Conservation (phyloP, 2,113 vertebrate genomes). For the Diadophis punctatus region DNA sequence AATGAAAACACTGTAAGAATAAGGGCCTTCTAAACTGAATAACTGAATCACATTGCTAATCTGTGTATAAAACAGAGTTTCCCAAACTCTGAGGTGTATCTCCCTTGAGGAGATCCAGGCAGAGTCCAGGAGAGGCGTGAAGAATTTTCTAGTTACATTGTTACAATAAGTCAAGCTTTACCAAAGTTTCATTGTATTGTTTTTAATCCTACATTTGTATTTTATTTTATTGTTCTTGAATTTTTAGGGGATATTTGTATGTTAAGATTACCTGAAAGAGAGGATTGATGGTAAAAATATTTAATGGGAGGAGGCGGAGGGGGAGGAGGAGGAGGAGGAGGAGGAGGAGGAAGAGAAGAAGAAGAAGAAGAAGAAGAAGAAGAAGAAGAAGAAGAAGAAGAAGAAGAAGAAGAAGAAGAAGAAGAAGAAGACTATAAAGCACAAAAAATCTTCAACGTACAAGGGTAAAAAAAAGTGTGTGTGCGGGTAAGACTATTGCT, state of each 20-base stretch:
- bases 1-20: neutral
- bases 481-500: neutral
- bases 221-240: neutral
- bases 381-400: too few species aligned
- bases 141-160: neutral
- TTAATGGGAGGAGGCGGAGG: too few species aligned
- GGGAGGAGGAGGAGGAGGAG: too few species aligned
- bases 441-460: neutral
- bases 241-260: neutral
- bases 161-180: neutral
- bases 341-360: fast-evolving
- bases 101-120: neutral
- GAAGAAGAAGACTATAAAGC: too few species aligned
- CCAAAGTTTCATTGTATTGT: neutral
- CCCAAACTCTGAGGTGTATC: neutral
- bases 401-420: too few species aligned
- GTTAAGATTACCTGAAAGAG: neutral
- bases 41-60: neutral
- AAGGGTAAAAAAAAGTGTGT: neutral
- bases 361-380: too few species aligned
- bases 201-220: neutral
- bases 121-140: neutral
- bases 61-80: neutral
- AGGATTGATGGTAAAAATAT: neutral
- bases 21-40: neutral